Evolutionary conservation across 2,797 vertebrate genomes (phyloP), one percentile per base, ranked within the genome.

Genomic region (Gambelia wislizenii): DNA sequence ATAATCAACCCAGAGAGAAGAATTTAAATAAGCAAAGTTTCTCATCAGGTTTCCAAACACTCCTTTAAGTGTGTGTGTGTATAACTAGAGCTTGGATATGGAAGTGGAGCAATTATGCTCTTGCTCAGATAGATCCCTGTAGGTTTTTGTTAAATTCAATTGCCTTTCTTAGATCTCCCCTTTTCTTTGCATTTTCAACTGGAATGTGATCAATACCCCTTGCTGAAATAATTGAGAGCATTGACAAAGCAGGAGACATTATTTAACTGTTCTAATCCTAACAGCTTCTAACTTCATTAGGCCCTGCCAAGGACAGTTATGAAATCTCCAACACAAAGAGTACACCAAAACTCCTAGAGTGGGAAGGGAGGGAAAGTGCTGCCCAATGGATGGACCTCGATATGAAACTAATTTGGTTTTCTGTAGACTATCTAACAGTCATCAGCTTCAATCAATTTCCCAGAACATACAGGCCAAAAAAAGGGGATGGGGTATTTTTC

Each of bases 221-320:
- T 79, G 79, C 91, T 94, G 92, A 91, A 95, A 93, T 91, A 94
- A 93, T 86, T 56, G 69, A 27, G n/a, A 78, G 78, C 84, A 87
- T 91, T 61, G 30, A 89, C 44, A 80, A 30, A 74, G 18, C 82
- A 39, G 78, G 84, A 90, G 61, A 59, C 74, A 86, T 85, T 92
- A 90, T 86, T 93, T 86, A 86, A 83, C 78, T 90, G 0, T 70
- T 92, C 90, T 89, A 91, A 81, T 84, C 42, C 79, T 75, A 87
- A 86, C 85, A 61, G 79, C 59, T 90, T 92, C 85, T 93, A 90
- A 94, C 94, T 83, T 47, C 74, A 79, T 83, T 82, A 72, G 84
- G 74, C 70, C 79, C 25, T 52, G 52, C 12, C 91, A 90, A n/a
- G 87, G 85, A 7, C 44, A 85, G 91, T 85, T 5, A 2, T 92